Base-by-base conservation (phyloP, 1,140 invertebrate species). In the Panulirus ornatus region DNA sequence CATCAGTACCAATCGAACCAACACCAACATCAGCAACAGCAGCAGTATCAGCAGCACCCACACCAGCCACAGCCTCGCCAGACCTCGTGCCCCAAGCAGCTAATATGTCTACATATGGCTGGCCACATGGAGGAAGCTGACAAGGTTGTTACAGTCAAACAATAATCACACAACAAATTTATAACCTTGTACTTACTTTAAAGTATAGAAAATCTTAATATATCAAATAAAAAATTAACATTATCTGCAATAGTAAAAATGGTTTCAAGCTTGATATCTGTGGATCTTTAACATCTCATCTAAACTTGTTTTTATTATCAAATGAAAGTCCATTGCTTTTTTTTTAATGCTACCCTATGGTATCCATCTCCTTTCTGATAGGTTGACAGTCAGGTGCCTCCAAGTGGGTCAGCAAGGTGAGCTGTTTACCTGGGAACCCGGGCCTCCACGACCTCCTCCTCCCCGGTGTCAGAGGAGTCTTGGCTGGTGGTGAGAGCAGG, bases 1-100 rank as follows among this genome's bases (percentile, higher is more conserved):
- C 81, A 38, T 66, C 81, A 83, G 54, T 54, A 83, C 54, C 38
- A 38, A 66, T 27, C 11, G 36, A 66, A 83, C 51, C 79, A 82
- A 58, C 79, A 83, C 54, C 81, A 83, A 66, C 51, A 83, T 14
- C 58, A 83, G 36, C 79, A 83, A 38, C 79, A 82, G 54, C 79
- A 83, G 47, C 81, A 58, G 54, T 58, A 83, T 36, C 54, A 83
- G 54, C 58, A 51, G 38, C 58, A 36, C 40, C 81, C 30, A 40
- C 54, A 58, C 38, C 81, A 58, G 58, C 81, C 51, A 38, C 34
- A 83, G 58, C 40, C 36, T 83, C 81, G 51, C 81, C 58, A 83
- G 81, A 83, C 81, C 81, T 83, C 81, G 58, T 83, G 81, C 81
- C 81, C 81, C 81, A 83, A 83, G 81, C 81, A 83, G 54, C 81